Conservation (phyloP, 2,888 invertebrate genomes). For the Monoplex corrugatus region DNA sequence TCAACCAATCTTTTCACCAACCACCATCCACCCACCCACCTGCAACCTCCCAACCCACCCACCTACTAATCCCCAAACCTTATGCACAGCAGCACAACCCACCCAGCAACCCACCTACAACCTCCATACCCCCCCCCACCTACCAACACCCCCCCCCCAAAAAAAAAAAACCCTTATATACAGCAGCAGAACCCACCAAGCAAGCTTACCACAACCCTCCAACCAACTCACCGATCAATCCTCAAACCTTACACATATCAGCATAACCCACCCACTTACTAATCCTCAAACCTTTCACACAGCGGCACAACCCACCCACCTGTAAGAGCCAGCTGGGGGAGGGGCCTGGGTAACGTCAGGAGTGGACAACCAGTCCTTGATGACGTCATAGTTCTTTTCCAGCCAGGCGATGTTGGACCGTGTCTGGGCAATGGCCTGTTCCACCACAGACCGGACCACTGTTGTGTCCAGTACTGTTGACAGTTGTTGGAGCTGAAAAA, state of each 20-base stretch:
- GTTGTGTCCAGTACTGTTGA: neutral
- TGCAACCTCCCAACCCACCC: neutral
- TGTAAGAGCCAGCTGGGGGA: conserved; percentile 27
- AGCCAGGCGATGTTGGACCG: conserved; percentile 45
- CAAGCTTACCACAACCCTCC: too few species aligned
- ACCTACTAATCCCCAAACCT: neutral
- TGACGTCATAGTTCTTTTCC: conserved; percentile 26
- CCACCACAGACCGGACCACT: conserved; percentile 24
- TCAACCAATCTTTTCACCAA: too few species aligned
- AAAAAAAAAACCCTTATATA: too few species aligned
- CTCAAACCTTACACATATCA: too few species aligned
- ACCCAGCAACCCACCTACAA: neutral
- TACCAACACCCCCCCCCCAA: neutral
- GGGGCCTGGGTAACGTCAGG: conserved; percentile 6
- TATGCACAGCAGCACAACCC: too few species aligned
- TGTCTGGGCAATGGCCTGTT: conserved; percentile 37
- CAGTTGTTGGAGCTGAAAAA: conserved; percentile 37
- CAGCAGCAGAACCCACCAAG: too few species aligned
- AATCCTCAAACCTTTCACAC: too few species aligned
- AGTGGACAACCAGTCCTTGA: conserved; percentile 36
- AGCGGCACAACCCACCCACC: conserved; percentile 18
- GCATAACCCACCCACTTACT: too few species aligned
- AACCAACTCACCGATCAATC: too few species aligned
- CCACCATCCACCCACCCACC: neutral
- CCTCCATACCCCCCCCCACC: neutral